phyloP scores from a whole-genome alignment of 2,113 vertebrate species.

The Morone chrysops region DNA sequence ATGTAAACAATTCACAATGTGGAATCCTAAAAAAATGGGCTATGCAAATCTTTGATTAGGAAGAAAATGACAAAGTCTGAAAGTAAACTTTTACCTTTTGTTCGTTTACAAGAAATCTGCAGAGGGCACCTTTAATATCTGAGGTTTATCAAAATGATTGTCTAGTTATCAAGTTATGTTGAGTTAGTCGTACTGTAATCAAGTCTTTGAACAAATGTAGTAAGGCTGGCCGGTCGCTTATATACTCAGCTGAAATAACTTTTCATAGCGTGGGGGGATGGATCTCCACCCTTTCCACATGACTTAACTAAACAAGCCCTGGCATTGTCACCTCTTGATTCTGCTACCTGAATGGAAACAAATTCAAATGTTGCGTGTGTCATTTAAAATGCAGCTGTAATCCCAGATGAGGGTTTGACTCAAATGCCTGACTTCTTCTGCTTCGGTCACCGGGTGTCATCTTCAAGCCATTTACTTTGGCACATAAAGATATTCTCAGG shows the following conservation, averaged over 20 bases:
- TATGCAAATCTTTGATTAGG: neutral
- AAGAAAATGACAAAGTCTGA: neutral
- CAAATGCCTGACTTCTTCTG: constrained; percentile 6
- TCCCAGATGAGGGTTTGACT: constrained; percentile 29
- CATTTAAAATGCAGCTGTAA: constrained; percentile 14
- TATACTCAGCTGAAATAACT: neutral
- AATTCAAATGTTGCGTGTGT: constrained; percentile 11
- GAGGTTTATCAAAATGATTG: neutral
- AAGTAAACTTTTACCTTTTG: neutral
- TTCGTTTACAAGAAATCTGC: neutral
- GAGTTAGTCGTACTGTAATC: neutral
- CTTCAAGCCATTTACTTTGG: constrained; percentile 11
- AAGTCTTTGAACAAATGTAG: neutral
- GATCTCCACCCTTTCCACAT: constrained; percentile 33
- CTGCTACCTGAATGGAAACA: constrained; percentile 27
- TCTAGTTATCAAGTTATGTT: neutral
- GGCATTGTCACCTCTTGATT: constrained; percentile 37
- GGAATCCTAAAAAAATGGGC: no score
- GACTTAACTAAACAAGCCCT: constrained; percentile 39
- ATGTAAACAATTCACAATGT: neutral
- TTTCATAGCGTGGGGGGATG: neutral
- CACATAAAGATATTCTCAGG: constrained; percentile 37
- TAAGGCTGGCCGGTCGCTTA: neutral
- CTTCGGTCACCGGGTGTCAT: constrained; percentile 45
- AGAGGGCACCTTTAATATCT: neutral